A percentile compares a stretch with the other conserved stretches of the same genome.
These are phyloP conservation scores for Petrophora chlorosata DNA, from an alignment of 2,888 invertebrate species.

Conservation along the genomic window DNA sequence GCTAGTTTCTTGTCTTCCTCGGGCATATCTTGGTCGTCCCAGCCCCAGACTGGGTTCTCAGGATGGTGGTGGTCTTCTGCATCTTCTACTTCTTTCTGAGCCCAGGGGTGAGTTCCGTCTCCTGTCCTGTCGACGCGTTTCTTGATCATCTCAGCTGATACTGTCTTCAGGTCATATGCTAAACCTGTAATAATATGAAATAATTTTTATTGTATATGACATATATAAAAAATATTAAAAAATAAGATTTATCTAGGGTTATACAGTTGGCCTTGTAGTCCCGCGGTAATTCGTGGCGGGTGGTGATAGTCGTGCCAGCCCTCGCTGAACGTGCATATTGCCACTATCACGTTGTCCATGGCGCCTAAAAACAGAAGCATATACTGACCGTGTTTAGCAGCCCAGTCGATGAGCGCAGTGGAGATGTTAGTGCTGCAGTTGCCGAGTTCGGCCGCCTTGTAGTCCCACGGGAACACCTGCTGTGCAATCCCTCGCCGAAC, in stretches of 20 bases:
- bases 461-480: too few relatives aligned
- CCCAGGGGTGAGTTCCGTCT: constrained; percentile 84
- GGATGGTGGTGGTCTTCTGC: constrained; percentile 76
- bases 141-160: constrained; percentile 87
- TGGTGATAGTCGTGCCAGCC: too few relatives aligned
- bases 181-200: constrained; percentile 83
- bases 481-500: too few relatives aligned
- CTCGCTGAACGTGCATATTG: too few relatives aligned
- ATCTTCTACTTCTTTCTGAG: constrained; percentile 48
- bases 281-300: too few relatives aligned
- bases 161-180: constrained; percentile 94
- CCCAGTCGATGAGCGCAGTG: constrained; percentile 86
- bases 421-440: constrained; percentile 86
- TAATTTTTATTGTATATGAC: not conserved
- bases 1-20: constrained; percentile 86
- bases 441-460: constrained; percentile 88
- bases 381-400: constrained; percentile 86
- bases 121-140: constrained; percentile 89
- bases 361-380: too few relatives aligned
- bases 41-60: constrained; percentile 89
- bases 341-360: too few relatives aligned
- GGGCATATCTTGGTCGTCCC: constrained; percentile 91
- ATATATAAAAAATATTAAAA: too few relatives aligned
- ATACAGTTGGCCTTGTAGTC: too few relatives aligned
- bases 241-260: too few relatives aligned